A percentile compares a stretch with the other conserved stretches of the same genome.
Conservation (phyloP, 2,113 vertebrate species). For the Typhlomys cinereus region DNA sequence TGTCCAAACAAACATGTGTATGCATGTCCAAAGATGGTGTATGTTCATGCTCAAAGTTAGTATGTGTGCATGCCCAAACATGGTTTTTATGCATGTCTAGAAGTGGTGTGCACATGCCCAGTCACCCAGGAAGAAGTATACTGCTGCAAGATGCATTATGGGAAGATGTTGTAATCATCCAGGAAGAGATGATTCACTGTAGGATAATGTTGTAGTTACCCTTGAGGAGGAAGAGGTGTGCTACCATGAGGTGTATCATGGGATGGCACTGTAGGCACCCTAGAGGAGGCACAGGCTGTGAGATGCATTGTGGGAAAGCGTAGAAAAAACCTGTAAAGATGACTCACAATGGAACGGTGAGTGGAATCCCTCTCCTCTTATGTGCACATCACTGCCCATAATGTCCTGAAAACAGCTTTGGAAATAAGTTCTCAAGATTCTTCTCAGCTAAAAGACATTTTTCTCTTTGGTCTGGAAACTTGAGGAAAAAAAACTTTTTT, state of each 20-base stretch:
- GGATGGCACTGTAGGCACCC: too few species aligned
- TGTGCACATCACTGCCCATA: fast-evolving
- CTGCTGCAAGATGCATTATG: background rate
- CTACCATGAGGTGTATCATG: too few species aligned
- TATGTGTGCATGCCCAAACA: background rate
- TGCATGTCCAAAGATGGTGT: too few species aligned
- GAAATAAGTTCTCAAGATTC: background rate
- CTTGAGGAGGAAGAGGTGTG: too few species aligned
- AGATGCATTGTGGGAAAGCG: too few species aligned
- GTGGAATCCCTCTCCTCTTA: fast-evolving
- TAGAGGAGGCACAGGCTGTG: background rate
- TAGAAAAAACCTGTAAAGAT: background rate
- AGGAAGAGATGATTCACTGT: too few species aligned
- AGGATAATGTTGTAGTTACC: too few species aligned
- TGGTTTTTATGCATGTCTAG: too few species aligned
- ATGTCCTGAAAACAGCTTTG: background rate
- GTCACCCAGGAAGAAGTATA: background rate
- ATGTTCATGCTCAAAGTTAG: too few species aligned
- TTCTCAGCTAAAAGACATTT: background rate
- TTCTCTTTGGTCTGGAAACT: conserved; percentile 5
- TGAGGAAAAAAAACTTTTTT: conserved; percentile 21
- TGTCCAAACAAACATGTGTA: background rate
- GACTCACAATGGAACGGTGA: fast-evolving
- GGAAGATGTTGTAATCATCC: too few species aligned
- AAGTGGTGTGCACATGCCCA: background rate